Percentiles rank a stretch among this genome's conserved stretches.
Evolutionary conservation across 2,888 invertebrate species (phyloP).

Genomic region (Candidula unifasciata): DNA sequence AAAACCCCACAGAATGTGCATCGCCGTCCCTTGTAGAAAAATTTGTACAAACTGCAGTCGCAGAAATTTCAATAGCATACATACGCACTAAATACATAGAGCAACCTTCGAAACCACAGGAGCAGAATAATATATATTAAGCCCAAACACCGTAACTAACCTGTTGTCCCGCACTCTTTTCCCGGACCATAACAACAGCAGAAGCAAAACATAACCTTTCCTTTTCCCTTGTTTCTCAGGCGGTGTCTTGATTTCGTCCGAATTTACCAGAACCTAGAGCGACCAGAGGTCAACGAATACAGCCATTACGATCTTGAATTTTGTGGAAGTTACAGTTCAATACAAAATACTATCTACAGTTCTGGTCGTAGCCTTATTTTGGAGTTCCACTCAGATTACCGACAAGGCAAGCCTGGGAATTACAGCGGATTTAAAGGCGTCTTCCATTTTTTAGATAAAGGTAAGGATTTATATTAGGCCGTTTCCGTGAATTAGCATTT

Average conservation of each 20-base stretch:
- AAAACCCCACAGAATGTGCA: no score
- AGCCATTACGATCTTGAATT: conserved; percentile 68
- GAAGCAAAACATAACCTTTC: not conserved
- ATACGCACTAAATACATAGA: no score
- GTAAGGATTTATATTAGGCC: conserved; percentile 65
- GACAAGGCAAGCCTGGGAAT: conserved; percentile 56
- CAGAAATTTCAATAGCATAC: no score
- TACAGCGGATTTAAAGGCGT: conserved; percentile 74
- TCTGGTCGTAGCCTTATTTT: conserved; percentile 72
- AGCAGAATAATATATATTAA: no score
- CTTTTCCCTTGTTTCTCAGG: conserved; percentile 60
- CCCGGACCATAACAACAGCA: no score
- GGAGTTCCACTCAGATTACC: conserved; percentile 73
- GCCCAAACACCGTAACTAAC: no score
- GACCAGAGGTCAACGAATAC: conserved; percentile 75
- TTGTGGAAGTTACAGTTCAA: conserved; percentile 73
- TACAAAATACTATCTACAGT: conserved; percentile 74
- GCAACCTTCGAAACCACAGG: no score
- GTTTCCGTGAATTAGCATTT: no score
- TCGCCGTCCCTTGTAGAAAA: no score
- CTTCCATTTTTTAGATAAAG: conserved; percentile 73
- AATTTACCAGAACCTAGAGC: conserved; percentile 73
- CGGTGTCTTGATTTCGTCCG: conserved; percentile 73
- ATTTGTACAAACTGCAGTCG: no score
- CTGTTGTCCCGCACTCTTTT: no score